Evolutionary conservation across 2,888 invertebrate genomes (phyloP), one percentile per base, ranked within the genome.

Genomic region (Rhynchonema sp.): DNA sequence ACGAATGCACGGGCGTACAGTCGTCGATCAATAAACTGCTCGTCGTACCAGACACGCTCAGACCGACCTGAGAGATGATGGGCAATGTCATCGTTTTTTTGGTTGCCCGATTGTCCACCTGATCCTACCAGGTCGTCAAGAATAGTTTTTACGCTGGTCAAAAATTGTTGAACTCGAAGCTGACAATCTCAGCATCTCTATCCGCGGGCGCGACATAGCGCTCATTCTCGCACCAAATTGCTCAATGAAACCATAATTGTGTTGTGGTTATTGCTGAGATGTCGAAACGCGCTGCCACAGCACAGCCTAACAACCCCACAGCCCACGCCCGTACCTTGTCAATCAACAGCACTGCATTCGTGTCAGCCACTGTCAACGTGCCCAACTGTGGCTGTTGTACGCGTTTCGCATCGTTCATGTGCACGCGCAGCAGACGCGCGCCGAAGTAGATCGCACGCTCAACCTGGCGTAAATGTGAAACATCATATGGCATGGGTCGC

Each of bases 1-100:
- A 2, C 22, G 66, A 67, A 57, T 67, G 67, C 55, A 65, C 62
- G 20, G 68, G 68, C 23, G 66, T 67, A 1, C 55, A 59, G 59
- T 54, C 69, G 23, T 65, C 64, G 22, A 69, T 62, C 17, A 58
- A 30, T 55, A 70, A 57, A 30, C 30, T 30, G 30, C 30, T 22
- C 2, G 6, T 30, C 22, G 55, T 20, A 1, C 13, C 55, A 1
- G 55, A 29, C 23, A 55, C 22, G 2, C 55, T 6, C 6, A 55
- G 23, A 3, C 55, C 55, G 2, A 13, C 26, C 55, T 55, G 55
- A 9, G 27, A 55, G 27, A 52, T 6, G 17, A 52, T 6, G n/a
- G 25, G n/a, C 3, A 52, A 3, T n/a, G n/a, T n/a, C n/a, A n/a
- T n/a, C n/a, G n/a, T n/a, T n/a, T n/a, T n/a, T n/a, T n/a, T n/a